Base-by-base conservation (phyloP, 1,140 invertebrate species). In the Cherax destructor region DNA sequence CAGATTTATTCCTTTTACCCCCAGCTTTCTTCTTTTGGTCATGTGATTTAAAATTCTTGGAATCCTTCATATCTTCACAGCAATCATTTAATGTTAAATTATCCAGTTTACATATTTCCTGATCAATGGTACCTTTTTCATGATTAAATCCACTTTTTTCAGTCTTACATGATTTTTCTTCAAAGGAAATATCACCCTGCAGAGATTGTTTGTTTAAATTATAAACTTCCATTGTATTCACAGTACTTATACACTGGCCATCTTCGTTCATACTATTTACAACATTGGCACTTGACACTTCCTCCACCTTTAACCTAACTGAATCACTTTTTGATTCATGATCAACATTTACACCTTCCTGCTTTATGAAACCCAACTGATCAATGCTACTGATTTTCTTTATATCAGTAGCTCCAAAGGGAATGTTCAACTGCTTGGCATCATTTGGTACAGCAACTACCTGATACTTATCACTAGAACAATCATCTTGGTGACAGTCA, bases 221-320 rank as follows among this genome's bases (percentile, higher is more conserved):
- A 80, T 65, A 56, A 65, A 21, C 47, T 79, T 79, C 59, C 83
- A 10, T 49, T 52, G 69, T 7, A 72, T 72, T 56, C 52, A 56
- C 52, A 56, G 52, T 47, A 61, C n/a, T 24, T 78, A 47, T 47
- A 80, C 9, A 21, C 16, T 59, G 76, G 24, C 79, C 77, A 61
- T 47, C 52, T 65, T 61, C 80, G 4, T 24, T 47, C 30, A 69
- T 21, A 59, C 56, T 88, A 88, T 88, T 78, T 88, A 88, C 86
- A 88, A 47, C 50, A 80, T 88, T 88, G 86, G 86, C 86, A 88
- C 86, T 88, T 77, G 18, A 56, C 30, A 65, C 41, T 10, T 13
- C 52, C 59, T 80, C 59, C 47, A 9, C 77, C 30, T 41, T 24
- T 47, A n/a, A 30, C 65, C 21, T 47, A 59, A 30, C 21, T 4